Evolutionary conservation across 2,888 invertebrate genomes (phyloP), one percentile per base, ranked within the genome.

Genomic region (Epinotia bilunana): DNA sequence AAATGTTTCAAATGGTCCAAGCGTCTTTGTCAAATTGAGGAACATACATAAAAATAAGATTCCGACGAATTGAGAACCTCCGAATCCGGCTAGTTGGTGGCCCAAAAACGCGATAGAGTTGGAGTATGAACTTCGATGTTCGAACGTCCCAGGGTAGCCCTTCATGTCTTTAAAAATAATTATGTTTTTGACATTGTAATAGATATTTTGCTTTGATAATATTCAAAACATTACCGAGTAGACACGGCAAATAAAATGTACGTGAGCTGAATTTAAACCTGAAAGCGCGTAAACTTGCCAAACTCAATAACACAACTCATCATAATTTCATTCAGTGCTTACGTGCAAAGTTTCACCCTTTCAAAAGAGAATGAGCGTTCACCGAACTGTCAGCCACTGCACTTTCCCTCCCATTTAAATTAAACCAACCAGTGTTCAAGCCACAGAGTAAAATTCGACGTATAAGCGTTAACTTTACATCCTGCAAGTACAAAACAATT

Each of bases 401-500:
- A 55, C 39, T 71, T 71, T 23, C 39, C 7, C 9, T n/a, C 23
- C 28, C 60, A n/a, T 69, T n/a, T 69, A 39, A 43, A 53, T 55
- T 55, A 63, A 16, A 53, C 9, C 61, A 63, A 60, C 55, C 23
- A 46, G 46, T 20, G 4, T 79, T 73, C 77, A 16, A 18, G 65
- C 65, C 83, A 80, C 80, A 84, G 85, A 71, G 71, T 81, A 78
- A 72, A 72, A 61, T 33, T 60, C 12, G n/a, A 9, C 3, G 9
- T 57, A n/a, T n/a, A n/a, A 4, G 5, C n/a, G 23, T 39, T 61
- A 69, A 16, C 46, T 76, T 76, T 64, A 68, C 69, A 69, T 72
- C 72, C 80, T 78, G 78, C 75, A 68, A 62, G 55, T 76, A 81
- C 80, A 76, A 57, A 55, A 28, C 39, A 62, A 72, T 60, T 43